Base-by-base conservation (phyloP, 2,113 vertebrate species). In the Apus apus region DNA sequence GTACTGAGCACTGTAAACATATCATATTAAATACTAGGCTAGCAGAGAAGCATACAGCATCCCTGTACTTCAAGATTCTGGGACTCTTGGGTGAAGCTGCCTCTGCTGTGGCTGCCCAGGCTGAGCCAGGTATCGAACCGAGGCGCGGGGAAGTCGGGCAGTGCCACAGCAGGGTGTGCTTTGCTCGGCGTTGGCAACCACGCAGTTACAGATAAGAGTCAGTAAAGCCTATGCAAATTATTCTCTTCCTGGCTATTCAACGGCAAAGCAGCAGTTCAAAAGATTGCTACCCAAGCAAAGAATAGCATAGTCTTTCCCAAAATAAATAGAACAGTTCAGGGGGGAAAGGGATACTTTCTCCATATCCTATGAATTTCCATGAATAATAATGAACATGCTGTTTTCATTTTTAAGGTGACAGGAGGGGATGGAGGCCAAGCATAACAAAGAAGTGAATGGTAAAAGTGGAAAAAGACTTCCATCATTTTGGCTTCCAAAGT, bases 361-460 rank as follows among this genome's bases (percentile, higher is more conserved):
- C 0, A 0, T 94, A 85, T 89, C 87, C 20, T 0, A 62, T 89
- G 87, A 91, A 94, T 95, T 96, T 96, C 73, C 92, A 93, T 89
- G 90, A 97, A 96, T 95, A 95, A 95, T 96, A 95, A 93, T 78
- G 88, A 96, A 93, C 85, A 62, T 27, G 38, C 79, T 96, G 92
- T 96, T 97, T 96, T 94, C 70, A 36, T 95, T 96, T 96, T 94
- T 61, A 95, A 96, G 94, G 93, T 96, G 94, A 94, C 85, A 75
- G 90, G 80, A 85, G 93, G 34, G 40, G 62, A 65, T 11, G 45
- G 75, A 89, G 77, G 88, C 96, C 96, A 97, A 96, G 36, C 68
- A 84, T 71, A 96, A 89, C 76, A 94, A 88, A 92, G 68, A 60
- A 86, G 54, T 75, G 83, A 90, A 96, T 67, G 70, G 80, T 78